Evolutionary conservation across 1,140 invertebrate genomes (phyloP), one percentile per base, ranked within the genome.

Genomic region (Leptopilina clavipes): DNA sequence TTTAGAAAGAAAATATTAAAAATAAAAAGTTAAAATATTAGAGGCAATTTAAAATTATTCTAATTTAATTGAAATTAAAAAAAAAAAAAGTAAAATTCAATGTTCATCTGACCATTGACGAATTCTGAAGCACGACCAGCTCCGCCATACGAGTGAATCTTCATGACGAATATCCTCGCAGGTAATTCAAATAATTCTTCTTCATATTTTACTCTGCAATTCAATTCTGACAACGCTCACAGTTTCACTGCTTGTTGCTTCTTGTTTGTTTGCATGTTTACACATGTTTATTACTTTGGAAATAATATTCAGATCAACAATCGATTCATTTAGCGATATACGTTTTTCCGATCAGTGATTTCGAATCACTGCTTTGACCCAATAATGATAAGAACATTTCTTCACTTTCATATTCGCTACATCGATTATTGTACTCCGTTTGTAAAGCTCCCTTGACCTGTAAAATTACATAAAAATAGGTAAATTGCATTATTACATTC

Each of bases 401-500:
- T n/a, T 86, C 87, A 52, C 83, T 86, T 18, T 90, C 90, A 45
- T 82, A 89, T 74, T 90, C 90, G n/a, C 86, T 91, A 54, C 84
- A 91, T 19, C 88, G 87, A 70, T 80, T 89, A 71, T 71, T 88
- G 43, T 89, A 91, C 6, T 91, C 90, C 7, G 85, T 80, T 71
- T 87, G 83, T 45, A 91, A 48, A 31, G 85, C 76, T 71, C 77
- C 81, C 79, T 85, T 84, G 25, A 87, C 79, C 90, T 90, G 48
- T 14, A 79, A 73, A 77, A 77, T 19, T 25, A 22, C 79, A 48
- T 76, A 37, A 56, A 43, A 71, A 19, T 22, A 31, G 1, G 17
- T 10, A 52, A 14, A 43, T 11, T 54, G 18, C 37, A 54, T 54
- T 54, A 52, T 70, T 70, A 14, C 1, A 48, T n/a, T 48, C 12